Evolutionary conservation across 37 sponge, comb jelly and placozoan species (phyloP), one percentile per base, ranked within the genome.

Genomic region (Theonella swinhoei): DNA sequence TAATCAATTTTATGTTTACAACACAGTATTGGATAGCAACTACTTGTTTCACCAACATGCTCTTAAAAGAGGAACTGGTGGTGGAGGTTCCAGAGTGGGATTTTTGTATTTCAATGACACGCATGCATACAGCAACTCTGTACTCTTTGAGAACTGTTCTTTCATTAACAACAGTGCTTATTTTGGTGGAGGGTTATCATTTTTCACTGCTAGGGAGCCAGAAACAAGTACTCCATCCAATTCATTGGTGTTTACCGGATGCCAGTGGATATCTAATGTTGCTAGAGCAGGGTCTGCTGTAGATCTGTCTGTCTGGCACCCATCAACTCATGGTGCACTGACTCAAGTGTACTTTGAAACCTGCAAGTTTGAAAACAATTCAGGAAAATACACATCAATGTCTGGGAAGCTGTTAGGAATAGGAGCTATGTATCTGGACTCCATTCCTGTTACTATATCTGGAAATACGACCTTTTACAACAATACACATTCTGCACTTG

Each of bases 11-110:
- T 4, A 17, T n/a, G 61, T 85, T 8, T 26, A 65, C 1, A 23
- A 37, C 42, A 42, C 43, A 8, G 8, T 41, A 0, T 38, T 89
- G 14, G 14, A 32, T 43, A 30, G 65, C 19, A 88, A 88, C 31
- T 5, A 1, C 31, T 66, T n/a, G n/a, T n/a, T n/a, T n/a, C n/a
- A n/a, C n/a, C n/a, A n/a, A n/a, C n/a, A n/a, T n/a, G n/a, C n/a
- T n/a, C n/a, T n/a, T n/a, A n/a, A n/a, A n/a, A n/a, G n/a, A n/a
- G 90, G 90, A 32, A 90, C 90, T 61, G 90, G 86, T 32, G 90
- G 90, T 11, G 87, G 87, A 19, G 87, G 87, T 30, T 33, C 64
- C 0, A 80, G 90, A 54, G 42, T 90, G 14, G 90, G 90, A n/a
- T 80, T 31, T 36, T 33, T 89, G 28, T 89, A 79, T 40, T 89